Evolutionary conservation across 2,888 invertebrate species (phyloP).

Genomic region (Cacoxenus indagator): DNA sequence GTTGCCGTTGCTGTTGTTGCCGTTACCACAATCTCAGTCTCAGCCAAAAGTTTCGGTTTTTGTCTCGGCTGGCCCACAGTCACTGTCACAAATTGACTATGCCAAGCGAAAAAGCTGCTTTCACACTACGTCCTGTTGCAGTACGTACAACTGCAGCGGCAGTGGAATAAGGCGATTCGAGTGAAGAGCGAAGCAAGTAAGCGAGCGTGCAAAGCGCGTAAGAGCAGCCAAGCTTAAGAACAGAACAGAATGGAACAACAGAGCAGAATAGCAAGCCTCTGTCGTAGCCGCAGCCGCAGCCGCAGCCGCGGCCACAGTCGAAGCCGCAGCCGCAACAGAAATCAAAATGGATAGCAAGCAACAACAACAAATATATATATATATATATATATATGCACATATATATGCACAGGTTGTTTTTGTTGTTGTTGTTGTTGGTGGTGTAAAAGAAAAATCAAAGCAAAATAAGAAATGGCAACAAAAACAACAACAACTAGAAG

Average conservation of each 20-base stretch:
- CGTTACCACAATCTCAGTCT: not conserved
- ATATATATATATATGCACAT: not conserved
- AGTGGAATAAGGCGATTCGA: too few relatives aligned
- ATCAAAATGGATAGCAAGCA: conserved; percentile 2
- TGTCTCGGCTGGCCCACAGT: not conserved
- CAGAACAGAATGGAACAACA: too few relatives aligned
- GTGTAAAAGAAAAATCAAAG: not conserved
- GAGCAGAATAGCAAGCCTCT: too few relatives aligned
- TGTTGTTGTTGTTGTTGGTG: conserved; percentile 13
- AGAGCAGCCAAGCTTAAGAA: too few relatives aligned
- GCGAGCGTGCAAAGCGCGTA: too few relatives aligned
- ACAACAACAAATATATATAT: not conserved
- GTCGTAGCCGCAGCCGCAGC: too few relatives aligned
- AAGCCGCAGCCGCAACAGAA: conserved; percentile 13
- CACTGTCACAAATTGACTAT: too few relatives aligned
- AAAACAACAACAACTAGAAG: not conserved
- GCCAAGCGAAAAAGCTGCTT: too few relatives aligned
- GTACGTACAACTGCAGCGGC: too few relatives aligned
- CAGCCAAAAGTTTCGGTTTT: not conserved
- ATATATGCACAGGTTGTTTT: conserved; percentile 11
- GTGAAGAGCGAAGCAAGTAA: too few relatives aligned
- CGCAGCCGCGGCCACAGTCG: conserved; percentile 11
- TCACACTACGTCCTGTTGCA: too few relatives aligned
- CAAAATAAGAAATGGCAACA: not conserved
- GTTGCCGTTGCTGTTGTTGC: too few relatives aligned